Base-by-base conservation (phyloP, 2,113 vertebrate genomes). In the Osmerus mordax region DNA sequence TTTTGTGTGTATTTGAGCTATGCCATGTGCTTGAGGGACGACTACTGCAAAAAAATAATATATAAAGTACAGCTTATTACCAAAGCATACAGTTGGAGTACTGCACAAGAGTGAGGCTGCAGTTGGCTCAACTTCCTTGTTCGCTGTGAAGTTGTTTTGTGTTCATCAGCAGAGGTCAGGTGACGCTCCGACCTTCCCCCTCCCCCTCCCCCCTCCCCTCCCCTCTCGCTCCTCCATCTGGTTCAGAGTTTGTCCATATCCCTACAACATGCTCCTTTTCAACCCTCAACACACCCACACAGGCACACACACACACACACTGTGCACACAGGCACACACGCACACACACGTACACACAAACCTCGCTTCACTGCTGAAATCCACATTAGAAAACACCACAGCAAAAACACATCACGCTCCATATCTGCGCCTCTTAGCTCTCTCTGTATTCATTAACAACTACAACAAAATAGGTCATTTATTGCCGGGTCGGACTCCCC, bases 381-480 rank as follows among this genome's bases (percentile, higher is more conserved):
- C 32, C 32, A 0, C 32, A 4, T 36, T 7, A 36, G 32, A 36
- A 4, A 6, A 36, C 32, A 36, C 4, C 32, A 7, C 32, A 6
- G 32, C 0, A 0, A 36, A 7, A 6, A 7, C 4, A 7, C 32
- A 7, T 36, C 32, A 7, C 41, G 7, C 9, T 5, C 9, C 9
- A 47, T 47, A 2, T 47, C 41, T 11, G 41, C 23, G 9, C 9
- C 41, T 47, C 41, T 47, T 47, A 2, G 41, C 41, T 28, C 71
- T 69, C 69, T 83, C 41, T 47, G 41, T 12, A 7, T 47, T 47
- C 7, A 47, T 47, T 11, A 12, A 11, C 41, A 47, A 11, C 1
- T 4, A 47, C 32, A 36, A 36, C 32, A 36, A 36, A 36, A 36
- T 36, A 36, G 32, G 81, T 76, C 65, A 86, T 83, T 86, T 77